A percentile compares a stretch with the other conserved stretches of the same genome.
Conservation (phyloP, 2,797 vertebrate genomes). For the Protosalanx chinensis region DNA sequence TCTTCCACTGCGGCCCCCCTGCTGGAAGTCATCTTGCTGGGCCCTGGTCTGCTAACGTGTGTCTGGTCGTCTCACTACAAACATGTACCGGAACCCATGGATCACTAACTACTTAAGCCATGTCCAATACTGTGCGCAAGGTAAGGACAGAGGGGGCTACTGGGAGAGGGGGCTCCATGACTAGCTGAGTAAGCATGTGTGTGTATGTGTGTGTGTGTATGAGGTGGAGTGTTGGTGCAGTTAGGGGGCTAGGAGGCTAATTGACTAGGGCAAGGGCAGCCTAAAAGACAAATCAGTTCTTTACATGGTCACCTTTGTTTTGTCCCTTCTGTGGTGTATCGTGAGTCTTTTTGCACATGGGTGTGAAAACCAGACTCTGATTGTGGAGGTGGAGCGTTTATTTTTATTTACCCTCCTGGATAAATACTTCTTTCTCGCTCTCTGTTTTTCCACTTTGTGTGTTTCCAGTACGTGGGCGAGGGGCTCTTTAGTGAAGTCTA, state of each 20-base stretch:
- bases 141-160: constrained; percentile 62
- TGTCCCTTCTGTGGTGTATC: not conserved
- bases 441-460: not conserved
- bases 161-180: not conserved
- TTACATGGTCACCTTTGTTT: not conserved
- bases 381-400: not conserved
- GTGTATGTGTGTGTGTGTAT: not conserved
- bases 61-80: constrained; percentile 44
- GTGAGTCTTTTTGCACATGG: not conserved
- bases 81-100: constrained; percentile 92
- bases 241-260: not conserved
- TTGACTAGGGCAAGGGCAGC: not conserved
- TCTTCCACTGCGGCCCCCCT: constrained; percentile 32
- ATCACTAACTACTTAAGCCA: constrained; percentile 83
- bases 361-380: too few relatives aligned
- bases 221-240: not conserved
- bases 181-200: constrained; percentile 10
- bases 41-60: not conserved
- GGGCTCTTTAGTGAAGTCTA: constrained; percentile 41
- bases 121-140: constrained; percentile 79
- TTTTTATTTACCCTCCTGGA: not conserved
- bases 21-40: constrained; percentile 25
- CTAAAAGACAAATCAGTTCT: not conserved
- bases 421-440: not conserved
- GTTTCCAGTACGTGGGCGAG: constrained; percentile 4